These are phyloP conservation scores for Monochamus alternatus DNA, from an alignment of 2,888 invertebrate genomes.

Conservation along the genomic window DNA sequence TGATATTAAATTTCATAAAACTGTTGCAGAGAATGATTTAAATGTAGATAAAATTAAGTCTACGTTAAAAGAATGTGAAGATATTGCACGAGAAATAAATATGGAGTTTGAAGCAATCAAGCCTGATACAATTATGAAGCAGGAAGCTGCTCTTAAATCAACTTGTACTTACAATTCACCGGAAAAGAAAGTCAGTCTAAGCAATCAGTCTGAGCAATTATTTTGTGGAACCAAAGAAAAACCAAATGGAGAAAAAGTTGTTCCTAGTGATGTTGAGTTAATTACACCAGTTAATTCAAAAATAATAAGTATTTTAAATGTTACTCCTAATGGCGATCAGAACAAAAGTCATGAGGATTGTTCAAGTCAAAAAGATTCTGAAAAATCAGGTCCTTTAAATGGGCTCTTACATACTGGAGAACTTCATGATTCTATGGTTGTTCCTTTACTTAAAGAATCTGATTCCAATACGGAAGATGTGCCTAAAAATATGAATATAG, in stretches of 20 bases:
- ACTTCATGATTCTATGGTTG: slow-evolving; percentile 72
- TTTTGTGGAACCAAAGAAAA: slow-evolving; percentile 38
- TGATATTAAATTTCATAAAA: neutral
- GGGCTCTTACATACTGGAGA: slow-evolving; percentile 72
- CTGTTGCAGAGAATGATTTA: neutral
- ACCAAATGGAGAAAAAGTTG: slow-evolving; percentile 38
- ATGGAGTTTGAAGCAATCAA: slow-evolving; percentile 9
- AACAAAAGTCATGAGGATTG: slow-evolving; percentile 3
- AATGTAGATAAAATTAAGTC: slow-evolving; percentile 27
- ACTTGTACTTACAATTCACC: neutral
- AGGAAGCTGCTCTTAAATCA: neutral
- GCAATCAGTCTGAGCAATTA: neutral
- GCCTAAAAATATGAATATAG: neutral
- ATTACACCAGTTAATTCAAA: slow-evolving; percentile 1
- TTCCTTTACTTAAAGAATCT: slow-evolving; percentile 34
- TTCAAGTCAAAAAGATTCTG: neutral
- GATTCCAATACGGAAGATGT: neutral
- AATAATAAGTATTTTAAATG: neutral
- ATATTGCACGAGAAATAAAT: slow-evolving; percentile 28
- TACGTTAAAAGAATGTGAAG: slow-evolving; percentile 29
- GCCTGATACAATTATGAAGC: neutral
- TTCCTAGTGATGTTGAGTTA: slow-evolving; percentile 40
- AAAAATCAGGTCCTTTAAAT: neutral
- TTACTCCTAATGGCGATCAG: slow-evolving; percentile 25
- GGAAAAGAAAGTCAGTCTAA: neutral